Evolutionary conservation across 2,113 vertebrate species (phyloP), one percentile per base, ranked within the genome.

Genomic region (Ginglymostoma cirratum): DNA sequence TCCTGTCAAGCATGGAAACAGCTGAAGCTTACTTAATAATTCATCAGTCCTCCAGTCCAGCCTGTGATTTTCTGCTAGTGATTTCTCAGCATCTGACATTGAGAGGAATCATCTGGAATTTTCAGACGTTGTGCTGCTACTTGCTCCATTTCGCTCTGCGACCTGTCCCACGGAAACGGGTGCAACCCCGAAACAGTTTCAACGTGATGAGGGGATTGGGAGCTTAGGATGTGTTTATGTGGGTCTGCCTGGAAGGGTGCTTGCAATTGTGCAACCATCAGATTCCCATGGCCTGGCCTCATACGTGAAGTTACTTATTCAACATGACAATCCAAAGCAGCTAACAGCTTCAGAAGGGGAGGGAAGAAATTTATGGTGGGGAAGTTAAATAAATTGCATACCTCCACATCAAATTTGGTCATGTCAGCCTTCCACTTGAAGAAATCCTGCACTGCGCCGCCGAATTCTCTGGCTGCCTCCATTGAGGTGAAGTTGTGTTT

Each of bases 351-450:
- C 24, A 67, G 78, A 17, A 55, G 5, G 70, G 10, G 38, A 27
- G 17, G 23, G 21, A 27, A 19, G 85, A 23, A 23, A 67, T 5
- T 24, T 5, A 48, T 10, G 48, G 24, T 12, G 27, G 67, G 55
- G 8, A 48, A 34, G 93, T 80, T 89, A 23, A 95, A 0, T 0
- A 0, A 45, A 48, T 14, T 42, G 78, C 1, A 0, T 97, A 99
- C 99, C 99, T 99, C 99, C 4, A 99, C 97, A 96, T 99, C 99
- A 96, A 99, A 99, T 97, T 98, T 99, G 0, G 99, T 99, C 99
- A 99, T 99, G 96, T 99, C 99, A 48, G 99, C 98, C 96, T 99
- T 99, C 99, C 99, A 99, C 96, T 98, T 98, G 97, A 99, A 99
- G 96, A 98, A 97, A 66, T 99, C 99, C 95, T 99, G 99, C 76